phyloP scores from a whole-genome alignment of 2,888 invertebrate genomes.

The Eulithis prunata region DNA sequence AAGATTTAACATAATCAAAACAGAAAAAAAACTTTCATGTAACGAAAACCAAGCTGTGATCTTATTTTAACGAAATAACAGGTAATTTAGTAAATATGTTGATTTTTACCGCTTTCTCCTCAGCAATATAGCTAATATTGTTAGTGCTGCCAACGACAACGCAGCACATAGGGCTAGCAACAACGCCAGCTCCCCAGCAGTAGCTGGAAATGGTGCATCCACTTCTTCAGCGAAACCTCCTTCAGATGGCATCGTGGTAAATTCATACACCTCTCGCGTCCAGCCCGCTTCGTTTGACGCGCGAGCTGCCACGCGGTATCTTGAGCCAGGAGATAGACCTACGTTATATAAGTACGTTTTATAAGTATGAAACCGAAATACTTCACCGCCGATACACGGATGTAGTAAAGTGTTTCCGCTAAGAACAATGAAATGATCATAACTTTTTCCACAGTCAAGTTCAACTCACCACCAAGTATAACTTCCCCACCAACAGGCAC shows the following conservation, averaged over 20 bases:
- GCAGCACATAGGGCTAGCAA: conserved; percentile 83
- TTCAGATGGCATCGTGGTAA: conserved; percentile 82
- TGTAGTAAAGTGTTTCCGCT: too few relatives aligned
- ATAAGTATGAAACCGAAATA: neutral
- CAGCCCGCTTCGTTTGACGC: conserved; percentile 86
- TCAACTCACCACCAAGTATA: conserved; percentile 69
- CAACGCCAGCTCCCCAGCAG: conserved; percentile 76
- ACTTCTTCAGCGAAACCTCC: conserved; percentile 80
- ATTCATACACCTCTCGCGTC: conserved; percentile 85
- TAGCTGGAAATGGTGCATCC: conserved; percentile 77
- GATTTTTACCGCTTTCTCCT: conserved; percentile 75
- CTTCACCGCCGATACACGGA: too few relatives aligned
- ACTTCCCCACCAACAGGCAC: conserved; percentile 78
- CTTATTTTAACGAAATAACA: too few relatives aligned
- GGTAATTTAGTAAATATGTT: neutral
- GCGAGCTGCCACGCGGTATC: conserved; percentile 85
- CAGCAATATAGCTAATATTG: conserved; percentile 84
- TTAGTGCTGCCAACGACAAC: conserved; percentile 81
- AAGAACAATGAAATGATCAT: too few relatives aligned
- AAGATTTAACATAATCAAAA: too few relatives aligned
- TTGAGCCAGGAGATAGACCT: conserved; percentile 83
- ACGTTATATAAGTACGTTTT: neutral
- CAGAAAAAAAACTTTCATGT: too few relatives aligned
- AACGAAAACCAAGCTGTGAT: too few relatives aligned
- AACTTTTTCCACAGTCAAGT: neutral